Conservation (phyloP, 1,140 invertebrate species). For the Leptonema lineaticorne region DNA sequence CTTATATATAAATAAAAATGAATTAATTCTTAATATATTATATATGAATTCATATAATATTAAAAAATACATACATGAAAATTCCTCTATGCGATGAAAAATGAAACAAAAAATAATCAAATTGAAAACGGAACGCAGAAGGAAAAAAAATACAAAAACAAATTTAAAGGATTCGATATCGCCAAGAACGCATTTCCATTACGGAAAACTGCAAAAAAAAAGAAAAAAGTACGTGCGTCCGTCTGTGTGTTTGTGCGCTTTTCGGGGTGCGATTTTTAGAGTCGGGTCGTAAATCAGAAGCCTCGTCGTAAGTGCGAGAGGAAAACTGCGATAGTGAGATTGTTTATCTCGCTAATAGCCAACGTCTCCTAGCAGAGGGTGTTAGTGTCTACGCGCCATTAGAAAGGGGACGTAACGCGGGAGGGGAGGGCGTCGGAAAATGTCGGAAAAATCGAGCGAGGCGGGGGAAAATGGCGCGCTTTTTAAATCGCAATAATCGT, state of each 20-base stretch:
- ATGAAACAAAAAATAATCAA: too few species aligned
- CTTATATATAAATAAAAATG: too few species aligned
- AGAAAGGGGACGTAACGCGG: too few species aligned
- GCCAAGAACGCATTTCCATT: too few species aligned
- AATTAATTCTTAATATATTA: too few species aligned
- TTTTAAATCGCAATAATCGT: slow-evolving; percentile 32
- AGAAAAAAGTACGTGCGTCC: slow-evolving; percentile 1
- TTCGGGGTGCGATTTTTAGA: background rate
- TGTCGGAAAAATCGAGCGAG: background rate
- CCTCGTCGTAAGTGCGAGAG: background rate
- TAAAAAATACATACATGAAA: too few species aligned
- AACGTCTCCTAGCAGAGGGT: background rate
- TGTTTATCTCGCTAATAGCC: slow-evolving; percentile 39
- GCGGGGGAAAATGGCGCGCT: slow-evolving; percentile 10
- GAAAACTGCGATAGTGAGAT: slow-evolving; percentile 25
- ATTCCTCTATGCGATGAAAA: too few species aligned
- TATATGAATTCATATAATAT: too few species aligned
- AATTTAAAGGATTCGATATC: too few species aligned
- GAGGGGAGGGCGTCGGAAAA: background rate
- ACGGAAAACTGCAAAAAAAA: too few species aligned
- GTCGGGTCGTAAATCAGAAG: slow-evolving; percentile 26
- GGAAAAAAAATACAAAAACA: too few species aligned
- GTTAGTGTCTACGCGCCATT: background rate
- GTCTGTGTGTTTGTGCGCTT: background rate
- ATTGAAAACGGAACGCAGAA: too few species aligned